phyloP scores from a whole-genome alignment of 2,888 invertebrate species.

The Cheilosia vulpina region DNA sequence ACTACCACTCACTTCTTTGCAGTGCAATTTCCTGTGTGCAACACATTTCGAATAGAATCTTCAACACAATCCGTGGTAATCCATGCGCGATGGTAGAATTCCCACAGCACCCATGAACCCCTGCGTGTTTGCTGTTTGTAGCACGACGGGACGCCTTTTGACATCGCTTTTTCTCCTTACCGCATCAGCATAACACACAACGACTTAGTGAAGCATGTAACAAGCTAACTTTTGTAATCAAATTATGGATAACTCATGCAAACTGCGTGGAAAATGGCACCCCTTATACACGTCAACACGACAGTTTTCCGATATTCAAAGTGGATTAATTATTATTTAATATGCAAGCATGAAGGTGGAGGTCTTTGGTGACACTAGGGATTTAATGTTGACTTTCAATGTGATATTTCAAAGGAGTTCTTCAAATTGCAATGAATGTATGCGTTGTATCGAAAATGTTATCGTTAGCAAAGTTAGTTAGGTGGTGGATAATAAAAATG shows the following conservation, averaged over 20 bases:
- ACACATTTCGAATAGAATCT: not conserved
- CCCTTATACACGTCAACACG: conserved; percentile 1
- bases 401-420: too few species aligned
- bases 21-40: not conserved
- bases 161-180: not conserved
- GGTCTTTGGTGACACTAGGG: not conserved
- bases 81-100: not conserved
- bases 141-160: not conserved
- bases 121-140: not conserved
- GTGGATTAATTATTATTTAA: conserved; percentile 6
- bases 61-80: not conserved
- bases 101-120: not conserved
- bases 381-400: too few species aligned
- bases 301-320: not conserved
- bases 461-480: too few species aligned
- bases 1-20: not conserved
- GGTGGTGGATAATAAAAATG: too few species aligned
- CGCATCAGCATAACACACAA: not conserved
- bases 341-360: not conserved
- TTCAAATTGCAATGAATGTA: too few species aligned
- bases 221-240: conserved; percentile 11
- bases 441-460: too few species aligned
- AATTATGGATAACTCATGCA: conserved; percentile 14
- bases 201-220: not conserved
- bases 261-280: conserved; percentile 14